Percentiles rank a stretch among this genome's conserved stretches.
These are phyloP conservation scores for Quadriops clusia DNA, from an alignment of 2,888 invertebrate genomes.

Conservation along the genomic window DNA sequence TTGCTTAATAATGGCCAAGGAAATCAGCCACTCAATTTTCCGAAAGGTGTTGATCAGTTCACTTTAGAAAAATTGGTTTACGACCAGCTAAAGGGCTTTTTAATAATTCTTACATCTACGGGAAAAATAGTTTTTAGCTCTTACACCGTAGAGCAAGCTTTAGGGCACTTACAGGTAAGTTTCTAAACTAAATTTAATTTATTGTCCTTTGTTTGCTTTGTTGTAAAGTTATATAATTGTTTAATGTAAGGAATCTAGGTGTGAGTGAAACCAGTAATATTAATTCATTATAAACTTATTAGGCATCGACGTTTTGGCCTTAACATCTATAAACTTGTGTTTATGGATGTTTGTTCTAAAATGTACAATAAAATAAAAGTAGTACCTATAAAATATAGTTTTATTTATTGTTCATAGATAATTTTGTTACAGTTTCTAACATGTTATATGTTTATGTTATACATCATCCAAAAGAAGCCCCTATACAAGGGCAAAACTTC, in stretches of 20 bases:
- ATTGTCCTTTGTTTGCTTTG: too few relatives aligned
- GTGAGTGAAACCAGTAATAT: too few relatives aligned
- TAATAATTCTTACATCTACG: conserved; percentile 65
- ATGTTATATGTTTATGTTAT: not conserved
- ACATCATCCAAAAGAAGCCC: too few relatives aligned
- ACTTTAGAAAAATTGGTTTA: conserved; percentile 45
- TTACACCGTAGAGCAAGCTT: conserved; percentile 67
- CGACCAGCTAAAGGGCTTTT: conserved; percentile 63
- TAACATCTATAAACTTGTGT: too few relatives aligned
- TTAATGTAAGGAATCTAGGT: too few relatives aligned
- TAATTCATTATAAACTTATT: too few relatives aligned
- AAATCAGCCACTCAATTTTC: conserved; percentile 16
- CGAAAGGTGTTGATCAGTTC: conserved; percentile 40
- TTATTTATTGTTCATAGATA: not conserved
- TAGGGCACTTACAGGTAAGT: conserved; percentile 72
- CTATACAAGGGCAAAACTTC: too few relatives aligned
- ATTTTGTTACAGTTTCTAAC: not conserved
- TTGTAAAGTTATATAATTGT: too few relatives aligned
- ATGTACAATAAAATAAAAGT: too few relatives aligned
- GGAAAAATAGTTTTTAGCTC: conserved; percentile 81
- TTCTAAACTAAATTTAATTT: too few relatives aligned
- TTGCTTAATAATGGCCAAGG: conserved; percentile 17
- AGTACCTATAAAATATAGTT: not conserved
- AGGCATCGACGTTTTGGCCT: too few relatives aligned
- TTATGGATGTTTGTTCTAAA: too few relatives aligned